phyloP scores from a whole-genome alignment of 2,888 invertebrate genomes.

The Halictus ligatus region DNA sequence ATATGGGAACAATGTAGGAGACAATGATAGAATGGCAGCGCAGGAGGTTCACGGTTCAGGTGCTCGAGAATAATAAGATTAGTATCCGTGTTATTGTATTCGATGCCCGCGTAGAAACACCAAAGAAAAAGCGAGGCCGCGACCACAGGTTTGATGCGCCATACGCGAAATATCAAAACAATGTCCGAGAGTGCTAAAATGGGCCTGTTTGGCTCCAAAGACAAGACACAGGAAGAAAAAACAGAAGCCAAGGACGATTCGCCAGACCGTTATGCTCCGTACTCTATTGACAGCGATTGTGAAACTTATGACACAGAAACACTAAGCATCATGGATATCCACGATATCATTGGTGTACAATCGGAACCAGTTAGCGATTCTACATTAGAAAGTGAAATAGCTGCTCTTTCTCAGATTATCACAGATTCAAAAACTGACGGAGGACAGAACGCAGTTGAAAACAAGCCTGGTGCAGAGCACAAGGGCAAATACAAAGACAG shows the following conservation, averaged over 20 bases:
- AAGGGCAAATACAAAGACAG: neutral
- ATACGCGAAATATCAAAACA: slow-evolving; percentile 62
- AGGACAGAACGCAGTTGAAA: slow-evolving; percentile 19
- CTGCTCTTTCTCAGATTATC: slow-evolving; percentile 80
- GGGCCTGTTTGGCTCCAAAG: slow-evolving; percentile 80
- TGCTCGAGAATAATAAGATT: neutral
- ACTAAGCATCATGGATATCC: slow-evolving; percentile 80
- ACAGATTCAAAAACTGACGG: slow-evolving; percentile 75
- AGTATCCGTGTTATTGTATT: neutral
- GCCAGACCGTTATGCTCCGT: slow-evolving; percentile 71
- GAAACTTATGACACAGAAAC: slow-evolving; percentile 78
- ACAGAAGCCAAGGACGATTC: slow-evolving; percentile 65
- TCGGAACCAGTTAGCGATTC: slow-evolving; percentile 75
- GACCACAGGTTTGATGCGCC: slow-evolving; percentile 45
- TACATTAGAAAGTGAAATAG: slow-evolving; percentile 80
- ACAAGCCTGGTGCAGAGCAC: neutral
- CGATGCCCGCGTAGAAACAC: neutral
- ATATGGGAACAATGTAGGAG: neutral
- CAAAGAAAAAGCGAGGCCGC: neutral
- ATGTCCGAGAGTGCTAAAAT: slow-evolving; percentile 78
- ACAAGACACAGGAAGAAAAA: slow-evolving; percentile 66
- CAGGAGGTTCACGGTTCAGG: too few species aligned
- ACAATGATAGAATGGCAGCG: slow-evolving; percentile 22
- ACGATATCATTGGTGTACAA: slow-evolving; percentile 78
- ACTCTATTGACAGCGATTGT: slow-evolving; percentile 76